Conservation (phyloP, 2,113 vertebrate species). For the Colaptes auratus region DNA sequence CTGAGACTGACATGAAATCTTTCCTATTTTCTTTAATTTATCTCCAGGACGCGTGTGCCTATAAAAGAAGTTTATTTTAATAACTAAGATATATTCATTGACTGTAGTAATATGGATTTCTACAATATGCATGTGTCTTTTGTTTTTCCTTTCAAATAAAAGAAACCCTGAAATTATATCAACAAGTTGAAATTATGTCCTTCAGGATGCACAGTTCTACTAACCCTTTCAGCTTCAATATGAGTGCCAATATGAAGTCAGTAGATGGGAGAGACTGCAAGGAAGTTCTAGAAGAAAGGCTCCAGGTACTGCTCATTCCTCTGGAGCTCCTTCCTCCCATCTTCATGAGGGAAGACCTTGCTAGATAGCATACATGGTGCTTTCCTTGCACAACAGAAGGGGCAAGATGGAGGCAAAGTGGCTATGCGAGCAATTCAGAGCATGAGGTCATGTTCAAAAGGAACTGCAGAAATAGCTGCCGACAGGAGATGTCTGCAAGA, state of each 20-base stretch:
- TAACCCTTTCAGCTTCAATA: not conserved
- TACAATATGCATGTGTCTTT: not conserved
- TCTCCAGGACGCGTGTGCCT: no score
- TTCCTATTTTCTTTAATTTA: no score
- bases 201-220: not conserved
- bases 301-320: not conserved
- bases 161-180: not conserved
- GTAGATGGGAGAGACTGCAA: not conserved
- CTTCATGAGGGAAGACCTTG: not conserved
- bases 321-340: not conserved
- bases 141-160: not conserved
- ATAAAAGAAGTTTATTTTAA: no score
- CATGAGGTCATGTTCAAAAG: accelerated
- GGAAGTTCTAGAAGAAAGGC: not conserved
- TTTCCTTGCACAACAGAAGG: not conserved
- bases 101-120: not conserved
- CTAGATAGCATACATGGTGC: accelerated
- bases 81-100: no score
- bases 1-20: no score
- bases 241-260: not conserved
- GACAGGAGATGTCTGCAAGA: accelerated
- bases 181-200: not conserved
- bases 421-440: not conserved
- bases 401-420: not conserved
- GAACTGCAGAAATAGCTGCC: not conserved